A percentile compares a stretch with the other conserved stretches of the same genome.
Evolutionary conservation across 1,140 invertebrate genomes (phyloP).

Genomic region (Doryteuthis pealeii): DNA sequence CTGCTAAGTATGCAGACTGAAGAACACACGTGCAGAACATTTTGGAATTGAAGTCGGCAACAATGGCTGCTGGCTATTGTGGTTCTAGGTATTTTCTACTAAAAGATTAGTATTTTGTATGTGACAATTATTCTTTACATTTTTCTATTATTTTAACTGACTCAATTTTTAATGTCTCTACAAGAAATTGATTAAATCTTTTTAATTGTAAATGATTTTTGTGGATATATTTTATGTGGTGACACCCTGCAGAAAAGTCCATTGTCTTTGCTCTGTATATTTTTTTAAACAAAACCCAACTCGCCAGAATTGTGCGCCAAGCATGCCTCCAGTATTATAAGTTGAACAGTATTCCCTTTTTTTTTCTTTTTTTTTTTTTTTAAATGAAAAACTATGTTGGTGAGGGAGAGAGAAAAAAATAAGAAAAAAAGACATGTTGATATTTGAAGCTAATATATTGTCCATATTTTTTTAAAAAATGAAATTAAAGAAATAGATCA

Average conservation of each 20-base stretch:
- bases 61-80: background rate
- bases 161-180: background rate
- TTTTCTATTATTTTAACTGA: background rate
- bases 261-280: background rate
- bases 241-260: constrained; percentile 9
- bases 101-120: background rate
- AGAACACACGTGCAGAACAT: constrained; percentile 4
- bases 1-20: background rate
- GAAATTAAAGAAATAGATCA: no score
- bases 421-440: no score
- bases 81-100: constrained; percentile 7
- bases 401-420: no score
- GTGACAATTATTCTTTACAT: constrained; percentile 2
- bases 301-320: no score
- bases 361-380: no score
- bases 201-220: background rate
- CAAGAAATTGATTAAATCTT: background rate
- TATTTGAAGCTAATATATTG: no score
- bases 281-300: background rate
- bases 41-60: constrained; percentile 1
- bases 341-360: no score
- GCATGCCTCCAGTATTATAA: no score
- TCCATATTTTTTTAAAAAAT: no score
- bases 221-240: background rate
- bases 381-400: no score